phyloP scores from a whole-genome alignment of 2,797 vertebrate genomes.

The Triplophysa bombifrons region DNA sequence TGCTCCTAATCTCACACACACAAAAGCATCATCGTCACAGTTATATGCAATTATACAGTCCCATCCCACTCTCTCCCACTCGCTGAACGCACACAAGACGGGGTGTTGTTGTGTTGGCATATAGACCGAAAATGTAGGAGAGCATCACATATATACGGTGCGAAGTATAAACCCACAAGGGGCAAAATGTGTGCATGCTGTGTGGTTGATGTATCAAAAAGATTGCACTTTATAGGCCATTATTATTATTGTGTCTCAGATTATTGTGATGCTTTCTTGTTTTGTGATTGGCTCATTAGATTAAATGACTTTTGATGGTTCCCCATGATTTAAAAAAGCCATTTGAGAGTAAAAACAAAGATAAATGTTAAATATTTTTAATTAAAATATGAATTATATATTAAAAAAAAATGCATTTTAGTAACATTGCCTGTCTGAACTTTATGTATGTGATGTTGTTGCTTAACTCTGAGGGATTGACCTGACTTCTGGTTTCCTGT shows the following conservation, averaged over 20 bases:
- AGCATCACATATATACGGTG: constrained; percentile 15
- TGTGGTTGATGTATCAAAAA: background rate
- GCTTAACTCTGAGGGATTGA: constrained; percentile 29
- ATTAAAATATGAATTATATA: no score
- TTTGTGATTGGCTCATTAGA: no score
- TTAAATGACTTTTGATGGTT: no score
- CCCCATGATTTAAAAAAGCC: no score
- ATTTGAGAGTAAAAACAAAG: no score
- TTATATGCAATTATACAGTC: constrained; percentile 57
- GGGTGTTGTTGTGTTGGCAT: constrained; percentile 25
- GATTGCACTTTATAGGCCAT: no score
- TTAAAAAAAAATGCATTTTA: background rate
- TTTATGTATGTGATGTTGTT: constrained; percentile 21
- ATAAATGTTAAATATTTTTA: background rate
- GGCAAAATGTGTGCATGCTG: background rate
- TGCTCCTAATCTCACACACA: constrained; percentile 44
- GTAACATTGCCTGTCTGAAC: background rate
- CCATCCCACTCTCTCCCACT: constrained; percentile 59
- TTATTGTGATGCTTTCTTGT: no score
- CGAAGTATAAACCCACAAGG: background rate
- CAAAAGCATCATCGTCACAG: constrained; percentile 47
- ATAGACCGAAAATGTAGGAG: constrained; percentile 21
- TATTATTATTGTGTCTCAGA: no score
- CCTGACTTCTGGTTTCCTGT: constrained; percentile 48
- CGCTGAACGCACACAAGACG: constrained; percentile 29